Percentiles rank a stretch among this genome's conserved stretches.
phyloP scores from a whole-genome alignment of 2,113 vertebrate genomes.

The Stercorarius parasiticus region DNA sequence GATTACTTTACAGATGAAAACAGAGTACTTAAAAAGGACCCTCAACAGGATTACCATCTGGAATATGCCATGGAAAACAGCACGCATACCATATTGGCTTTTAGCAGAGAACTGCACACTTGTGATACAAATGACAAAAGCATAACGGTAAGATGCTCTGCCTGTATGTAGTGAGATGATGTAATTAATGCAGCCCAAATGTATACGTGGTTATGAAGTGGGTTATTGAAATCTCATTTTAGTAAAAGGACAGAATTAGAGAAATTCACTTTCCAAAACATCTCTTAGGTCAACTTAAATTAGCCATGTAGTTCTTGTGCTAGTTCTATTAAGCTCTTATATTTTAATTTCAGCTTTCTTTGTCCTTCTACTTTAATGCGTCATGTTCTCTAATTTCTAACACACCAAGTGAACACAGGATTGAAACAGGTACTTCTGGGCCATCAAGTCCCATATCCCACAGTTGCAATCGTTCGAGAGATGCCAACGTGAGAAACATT shows the following conservation, averaged over 20 bases:
- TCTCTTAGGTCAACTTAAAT: not conserved
- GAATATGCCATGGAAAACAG: conserved; percentile 86
- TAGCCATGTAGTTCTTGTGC: not conserved
- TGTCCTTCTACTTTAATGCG: not conserved
- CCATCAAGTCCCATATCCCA: not conserved
- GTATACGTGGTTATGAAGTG: not conserved
- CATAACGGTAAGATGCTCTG: conserved; percentile 78
- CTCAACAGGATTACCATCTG: conserved; percentile 82
- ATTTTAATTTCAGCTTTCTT: not conserved
- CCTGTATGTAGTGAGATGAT: not conserved
- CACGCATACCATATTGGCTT: conserved; percentile 83
- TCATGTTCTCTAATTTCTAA: not conserved
- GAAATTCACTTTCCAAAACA: not conserved
- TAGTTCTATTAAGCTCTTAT: not conserved
- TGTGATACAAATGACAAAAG: conserved; percentile 83
- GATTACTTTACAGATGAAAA: conserved; percentile 84
- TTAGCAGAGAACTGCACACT: conserved; percentile 82
- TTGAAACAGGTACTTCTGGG: not conserved
- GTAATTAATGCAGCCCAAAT: not conserved
- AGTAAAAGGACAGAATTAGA: not conserved
- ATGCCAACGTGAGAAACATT: not conserved
- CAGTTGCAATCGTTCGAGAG: not conserved
- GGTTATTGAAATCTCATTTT: not conserved
- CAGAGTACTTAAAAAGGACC: conserved; percentile 80
- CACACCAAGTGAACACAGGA: not conserved